phyloP scores from a whole-genome alignment of 1,140 invertebrate species.

The Manduca sexta region DNA sequence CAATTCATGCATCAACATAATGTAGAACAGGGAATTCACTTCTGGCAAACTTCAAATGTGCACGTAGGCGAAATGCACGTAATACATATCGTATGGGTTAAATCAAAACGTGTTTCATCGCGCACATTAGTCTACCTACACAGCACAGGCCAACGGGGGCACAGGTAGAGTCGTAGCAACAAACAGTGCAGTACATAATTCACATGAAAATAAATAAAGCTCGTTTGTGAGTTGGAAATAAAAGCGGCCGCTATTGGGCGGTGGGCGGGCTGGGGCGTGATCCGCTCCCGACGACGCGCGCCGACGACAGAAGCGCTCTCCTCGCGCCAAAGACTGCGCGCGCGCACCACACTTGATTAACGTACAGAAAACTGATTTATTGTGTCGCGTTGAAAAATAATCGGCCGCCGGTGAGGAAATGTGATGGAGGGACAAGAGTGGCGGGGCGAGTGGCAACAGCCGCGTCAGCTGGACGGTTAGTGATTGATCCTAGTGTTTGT shows the following conservation, averaged over 20 bases:
- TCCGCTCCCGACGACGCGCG: too few relatives aligned
- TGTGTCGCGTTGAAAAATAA: too few relatives aligned
- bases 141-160: neutral
- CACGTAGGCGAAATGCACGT: neutral
- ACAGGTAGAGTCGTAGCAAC: slow-evolving; percentile 17
- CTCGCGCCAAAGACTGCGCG: too few relatives aligned
- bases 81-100: slow-evolving; percentile 7
- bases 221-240: slow-evolving; percentile 5
- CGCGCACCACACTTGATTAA: too few relatives aligned
- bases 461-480: slow-evolving; percentile 61
- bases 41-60: neutral
- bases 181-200: slow-evolving; percentile 34
- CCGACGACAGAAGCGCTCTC: too few relatives aligned
- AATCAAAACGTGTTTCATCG: slow-evolving; percentile 20
- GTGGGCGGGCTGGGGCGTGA: too few relatives aligned
- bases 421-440: slow-evolving; percentile 67
- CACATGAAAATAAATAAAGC: slow-evolving; percentile 38
- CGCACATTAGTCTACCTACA: slow-evolving; percentile 7
- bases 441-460: slow-evolving; percentile 63
- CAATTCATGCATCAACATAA: too few relatives aligned
- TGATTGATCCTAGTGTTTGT: slow-evolving; percentile 19
- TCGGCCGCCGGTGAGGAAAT: slow-evolving; percentile 39
- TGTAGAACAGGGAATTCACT: too few relatives aligned
- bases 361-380: too few relatives aligned
- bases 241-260: too few relatives aligned